A percentile compares a stretch with the other conserved stretches of the same genome.
These are phyloP conservation scores for Sebastes kiyomatsui DNA, from an alignment of 2,797 vertebrate species.

Conservation along the genomic window DNA sequence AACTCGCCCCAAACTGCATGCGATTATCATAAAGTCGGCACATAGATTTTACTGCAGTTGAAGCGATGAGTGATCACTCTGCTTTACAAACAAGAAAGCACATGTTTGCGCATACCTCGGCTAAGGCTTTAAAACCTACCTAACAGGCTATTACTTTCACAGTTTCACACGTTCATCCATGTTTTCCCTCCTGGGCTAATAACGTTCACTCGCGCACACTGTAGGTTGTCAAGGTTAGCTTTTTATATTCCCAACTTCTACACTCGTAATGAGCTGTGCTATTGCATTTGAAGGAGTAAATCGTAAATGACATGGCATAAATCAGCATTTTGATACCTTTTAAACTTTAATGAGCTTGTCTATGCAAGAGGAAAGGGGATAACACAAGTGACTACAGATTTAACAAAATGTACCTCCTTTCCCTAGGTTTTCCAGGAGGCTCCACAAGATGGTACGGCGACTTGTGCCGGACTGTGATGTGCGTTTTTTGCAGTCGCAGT, in stretches of 20 bases:
- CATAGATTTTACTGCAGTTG: not conserved
- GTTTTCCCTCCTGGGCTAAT: not conserved
- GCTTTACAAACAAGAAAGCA: not conserved
- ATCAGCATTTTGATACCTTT: not conserved
- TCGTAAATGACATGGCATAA: not conserved
- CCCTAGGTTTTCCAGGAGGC: constrained; percentile 88
- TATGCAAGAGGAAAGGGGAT: not conserved
- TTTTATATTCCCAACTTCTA: not conserved
- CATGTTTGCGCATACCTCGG: not conserved
- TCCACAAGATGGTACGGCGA: constrained; percentile 91
- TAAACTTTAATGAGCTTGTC: not conserved
- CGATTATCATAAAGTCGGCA: too few relatives aligned
- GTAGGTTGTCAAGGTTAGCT: not conserved
- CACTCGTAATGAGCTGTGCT: not conserved
- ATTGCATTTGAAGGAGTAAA: not conserved
- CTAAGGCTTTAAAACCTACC: not conserved
- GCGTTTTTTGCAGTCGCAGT: constrained; percentile 91
- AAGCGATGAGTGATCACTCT: not conserved
- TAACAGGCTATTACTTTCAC: not conserved
- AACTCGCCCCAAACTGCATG: too few relatives aligned
- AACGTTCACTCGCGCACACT: not conserved
- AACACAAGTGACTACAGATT: not conserved
- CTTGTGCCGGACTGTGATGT: constrained; percentile 93
- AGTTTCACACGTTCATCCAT: not conserved
- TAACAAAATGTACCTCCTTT: not conserved